phyloP scores from a whole-genome alignment of 1,140 invertebrate genomes.

The Paralvinella palmiformis region DNA sequence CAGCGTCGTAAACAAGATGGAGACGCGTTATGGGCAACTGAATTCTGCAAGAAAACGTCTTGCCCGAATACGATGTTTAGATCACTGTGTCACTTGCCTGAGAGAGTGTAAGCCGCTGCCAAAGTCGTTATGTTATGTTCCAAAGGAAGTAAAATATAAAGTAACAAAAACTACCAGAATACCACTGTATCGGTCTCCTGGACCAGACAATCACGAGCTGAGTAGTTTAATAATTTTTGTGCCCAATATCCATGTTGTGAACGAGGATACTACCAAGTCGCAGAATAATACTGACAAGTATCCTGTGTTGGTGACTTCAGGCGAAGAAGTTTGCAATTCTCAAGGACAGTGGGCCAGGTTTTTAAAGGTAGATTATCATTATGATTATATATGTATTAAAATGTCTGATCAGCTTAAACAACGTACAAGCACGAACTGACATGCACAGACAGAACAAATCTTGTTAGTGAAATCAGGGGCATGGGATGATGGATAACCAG shows the following conservation, averaged over 20 bases:
- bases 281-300: no score
- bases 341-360: slow-evolving; percentile 5
- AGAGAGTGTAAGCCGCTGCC: background rate
- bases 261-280: no score
- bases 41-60: background rate
- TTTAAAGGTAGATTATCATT: background rate
- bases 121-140: background rate
- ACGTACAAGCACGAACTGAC: background rate
- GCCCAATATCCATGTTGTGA: background rate
- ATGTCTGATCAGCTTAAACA: background rate
- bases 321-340: slow-evolving; percentile 3
- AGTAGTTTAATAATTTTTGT: background rate
- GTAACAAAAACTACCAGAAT: background rate
- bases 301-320: slow-evolving; percentile 9
- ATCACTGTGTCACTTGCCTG: background rate
- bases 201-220: background rate
- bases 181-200: background rate
- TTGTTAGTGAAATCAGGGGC: background rate
- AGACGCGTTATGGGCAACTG: background rate
- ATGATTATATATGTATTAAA: background rate
- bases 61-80: slow-evolving; percentile 6
- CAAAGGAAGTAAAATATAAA: background rate
- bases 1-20: no score
- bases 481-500: no score
- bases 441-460: background rate